These are phyloP conservation scores for Cassiopea andromeda DNA, from an alignment of 30 jellyfish, hydroid and myxozoan genomes.

Conservation along the genomic window DNA sequence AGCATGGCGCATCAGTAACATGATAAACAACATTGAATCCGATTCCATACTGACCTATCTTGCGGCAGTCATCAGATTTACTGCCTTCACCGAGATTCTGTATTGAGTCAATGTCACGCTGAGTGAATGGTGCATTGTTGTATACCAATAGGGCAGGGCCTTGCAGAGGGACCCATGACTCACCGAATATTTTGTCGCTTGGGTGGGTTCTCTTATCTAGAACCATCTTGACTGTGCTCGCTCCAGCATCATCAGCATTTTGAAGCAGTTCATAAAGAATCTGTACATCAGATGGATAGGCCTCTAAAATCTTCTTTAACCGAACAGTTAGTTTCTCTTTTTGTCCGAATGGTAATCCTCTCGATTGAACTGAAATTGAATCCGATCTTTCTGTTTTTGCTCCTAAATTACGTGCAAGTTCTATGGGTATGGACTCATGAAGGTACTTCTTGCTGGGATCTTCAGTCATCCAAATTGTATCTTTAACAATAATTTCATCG, in stretches of 20 bases:
- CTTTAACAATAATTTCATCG: conserved; percentile 41
- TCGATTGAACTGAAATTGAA: conserved; percentile 6
- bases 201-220: conserved; percentile 65
- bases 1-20: conserved; percentile 76
- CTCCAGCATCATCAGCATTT: conserved; percentile 94
- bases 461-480: conserved; percentile 48
- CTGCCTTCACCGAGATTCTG: conserved; percentile 80
- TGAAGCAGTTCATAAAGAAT: conserved; percentile 76
- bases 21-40: conserved; percentile 87
- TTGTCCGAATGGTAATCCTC: conserved; percentile 73
- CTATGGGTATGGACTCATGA: conserved; percentile 46
- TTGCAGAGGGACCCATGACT: conserved; percentile 74
- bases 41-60: conserved; percentile 86
- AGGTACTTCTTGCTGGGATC: conserved; percentile 34
- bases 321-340: conserved; percentile 71
- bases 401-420: conserved; percentile 36
- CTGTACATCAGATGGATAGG: conserved; percentile 61
- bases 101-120: conserved; percentile 63
- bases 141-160: conserved; percentile 83
- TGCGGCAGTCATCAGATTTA: conserved; percentile 53
- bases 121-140: conserved; percentile 70
- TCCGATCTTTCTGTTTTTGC: conserved; percentile 65
- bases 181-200: conserved; percentile 39
- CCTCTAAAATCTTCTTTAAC: conserved; percentile 65
- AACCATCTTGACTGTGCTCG: conserved; percentile 64